Evolutionary conservation across 2,888 invertebrate species (phyloP).

Genomic region (Acrobasis suavella): DNA sequence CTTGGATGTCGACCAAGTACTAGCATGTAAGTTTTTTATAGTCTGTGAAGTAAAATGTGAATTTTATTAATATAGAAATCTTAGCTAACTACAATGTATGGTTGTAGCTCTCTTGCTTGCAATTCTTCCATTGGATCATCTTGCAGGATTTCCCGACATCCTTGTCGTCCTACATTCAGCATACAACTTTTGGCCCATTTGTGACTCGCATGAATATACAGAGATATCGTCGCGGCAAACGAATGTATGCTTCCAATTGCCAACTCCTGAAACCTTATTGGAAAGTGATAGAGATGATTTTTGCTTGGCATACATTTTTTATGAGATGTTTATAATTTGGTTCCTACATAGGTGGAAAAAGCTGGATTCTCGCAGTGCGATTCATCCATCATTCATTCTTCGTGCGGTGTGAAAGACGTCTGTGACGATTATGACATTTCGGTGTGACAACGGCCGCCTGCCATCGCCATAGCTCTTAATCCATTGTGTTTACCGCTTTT

Average conservation of each 20-base stretch:
- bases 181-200: constrained; percentile 72
- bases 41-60: no score
- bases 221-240: constrained; percentile 51
- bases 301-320: constrained; percentile 26
- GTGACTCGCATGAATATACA: constrained; percentile 61
- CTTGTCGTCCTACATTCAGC: constrained; percentile 56
- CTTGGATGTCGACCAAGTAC: no score
- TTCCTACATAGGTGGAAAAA: constrained; percentile 59
- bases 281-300: constrained; percentile 37
- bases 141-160: constrained; percentile 33
- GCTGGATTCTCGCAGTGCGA: constrained; percentile 61
- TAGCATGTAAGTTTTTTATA: no score
- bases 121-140: constrained; percentile 10
- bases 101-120: neutral
- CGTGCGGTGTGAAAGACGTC: constrained; percentile 70
- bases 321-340: constrained; percentile 38
- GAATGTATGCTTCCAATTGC: constrained; percentile 26
- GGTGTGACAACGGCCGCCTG: constrained; percentile 45
- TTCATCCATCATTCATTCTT: constrained; percentile 77
- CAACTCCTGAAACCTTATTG: constrained; percentile 9
- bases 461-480: constrained; percentile 44
- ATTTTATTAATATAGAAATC: no score
- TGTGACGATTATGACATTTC: constrained; percentile 70
- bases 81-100: no score
- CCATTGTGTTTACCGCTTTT: constrained; percentile 51